Evolutionary conservation across 2,113 vertebrate species (phyloP).

Genomic region (Uropsilus gracilis): DNA sequence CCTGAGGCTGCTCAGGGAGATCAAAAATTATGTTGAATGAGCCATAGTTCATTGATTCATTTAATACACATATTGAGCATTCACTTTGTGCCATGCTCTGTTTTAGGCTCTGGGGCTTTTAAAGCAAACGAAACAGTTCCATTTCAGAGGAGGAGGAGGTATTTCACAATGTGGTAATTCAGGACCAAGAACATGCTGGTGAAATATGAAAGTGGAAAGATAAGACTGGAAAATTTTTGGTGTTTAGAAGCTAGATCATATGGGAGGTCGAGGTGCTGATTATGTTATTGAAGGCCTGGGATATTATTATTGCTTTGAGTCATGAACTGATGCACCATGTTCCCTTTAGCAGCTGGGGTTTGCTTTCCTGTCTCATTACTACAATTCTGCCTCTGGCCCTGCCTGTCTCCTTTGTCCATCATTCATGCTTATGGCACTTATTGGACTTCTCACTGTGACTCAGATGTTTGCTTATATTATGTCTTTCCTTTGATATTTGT

Average conservation of each 20-base stretch:
- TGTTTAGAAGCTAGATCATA: not conserved
- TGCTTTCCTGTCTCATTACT: not conserved
- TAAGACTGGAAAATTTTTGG: not conserved
- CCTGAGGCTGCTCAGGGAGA: not conserved
- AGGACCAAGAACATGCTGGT: not conserved
- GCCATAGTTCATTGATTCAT: not conserved
- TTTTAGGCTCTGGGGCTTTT: not conserved
- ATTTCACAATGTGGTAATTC: not conserved
- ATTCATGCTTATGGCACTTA: not conserved
- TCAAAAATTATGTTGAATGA: not conserved
- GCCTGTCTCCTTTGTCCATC: not conserved
- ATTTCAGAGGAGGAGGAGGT: not conserved
- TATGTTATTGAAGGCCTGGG: not conserved
- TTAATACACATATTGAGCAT: not conserved
- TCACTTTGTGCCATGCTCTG: too few species aligned
- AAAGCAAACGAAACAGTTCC: not conserved
- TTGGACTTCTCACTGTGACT: conserved; percentile 24
- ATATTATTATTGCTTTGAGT: not conserved
- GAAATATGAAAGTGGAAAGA: not conserved
- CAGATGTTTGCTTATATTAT: not conserved
- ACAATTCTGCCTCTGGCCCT: not conserved
- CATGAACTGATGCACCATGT: not conserved
- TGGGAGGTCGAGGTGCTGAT: not conserved
- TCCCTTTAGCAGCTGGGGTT: not conserved
- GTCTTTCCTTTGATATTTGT: conserved; percentile 36